These are phyloP conservation scores for Cephus pulcher DNA, from an alignment of 2,888 invertebrate genomes.

Conservation along the genomic window DNA sequence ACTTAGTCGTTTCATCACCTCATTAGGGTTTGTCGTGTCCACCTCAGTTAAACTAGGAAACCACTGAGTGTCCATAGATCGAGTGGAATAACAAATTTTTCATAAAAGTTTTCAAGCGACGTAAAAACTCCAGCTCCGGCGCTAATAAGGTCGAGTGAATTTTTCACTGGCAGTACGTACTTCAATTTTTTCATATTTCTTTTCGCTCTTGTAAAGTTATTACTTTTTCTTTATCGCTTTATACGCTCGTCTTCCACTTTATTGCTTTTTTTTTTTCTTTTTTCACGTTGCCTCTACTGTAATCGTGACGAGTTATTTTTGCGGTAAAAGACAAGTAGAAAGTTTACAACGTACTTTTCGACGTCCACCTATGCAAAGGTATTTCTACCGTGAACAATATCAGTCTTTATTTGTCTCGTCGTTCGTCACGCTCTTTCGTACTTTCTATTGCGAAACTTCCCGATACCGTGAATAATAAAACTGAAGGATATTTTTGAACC, in stretches of 20 bases:
- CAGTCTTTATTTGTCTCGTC: not conserved
- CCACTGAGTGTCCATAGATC: not conserved
- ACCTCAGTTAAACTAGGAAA: not conserved
- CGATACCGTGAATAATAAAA: not conserved
- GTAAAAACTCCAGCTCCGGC: not conserved
- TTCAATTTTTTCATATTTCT: not conserved
- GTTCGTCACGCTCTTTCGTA: not conserved
- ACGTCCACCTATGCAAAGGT: not conserved
- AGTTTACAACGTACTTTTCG: not conserved
- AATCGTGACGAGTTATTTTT: not conserved
- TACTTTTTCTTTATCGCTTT: not conserved
- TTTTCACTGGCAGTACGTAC: not conserved
- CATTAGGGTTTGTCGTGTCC: constrained; percentile 17
- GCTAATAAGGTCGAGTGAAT: not conserved
- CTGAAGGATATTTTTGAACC: not conserved
- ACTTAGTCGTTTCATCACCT: constrained; percentile 44
- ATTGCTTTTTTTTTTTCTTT: not conserved
- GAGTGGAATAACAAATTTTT: not conserved
- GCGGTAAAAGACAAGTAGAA: not conserved
- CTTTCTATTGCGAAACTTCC: not conserved
- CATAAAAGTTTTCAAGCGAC: not conserved
- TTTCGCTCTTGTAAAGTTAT: not conserved
- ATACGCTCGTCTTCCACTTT: not conserved
- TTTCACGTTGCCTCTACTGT: not conserved
- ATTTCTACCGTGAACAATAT: not conserved